These are phyloP conservation scores for Bombus confusus DNA, from an alignment of 1,140 invertebrate genomes.

Conservation along the genomic window DNA sequence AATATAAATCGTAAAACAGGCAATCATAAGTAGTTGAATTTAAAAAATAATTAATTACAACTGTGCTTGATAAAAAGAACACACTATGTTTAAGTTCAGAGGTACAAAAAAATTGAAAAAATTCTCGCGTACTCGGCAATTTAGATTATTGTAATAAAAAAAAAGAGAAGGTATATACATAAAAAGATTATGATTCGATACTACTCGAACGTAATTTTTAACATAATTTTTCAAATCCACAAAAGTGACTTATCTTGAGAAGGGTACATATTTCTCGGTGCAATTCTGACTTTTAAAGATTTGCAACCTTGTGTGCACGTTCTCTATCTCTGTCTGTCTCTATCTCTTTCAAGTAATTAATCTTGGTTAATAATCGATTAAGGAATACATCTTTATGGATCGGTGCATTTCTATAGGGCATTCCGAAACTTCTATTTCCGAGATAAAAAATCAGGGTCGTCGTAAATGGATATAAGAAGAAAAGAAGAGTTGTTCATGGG, in stretches of 20 bases:
- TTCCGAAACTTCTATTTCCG: constrained; percentile 65
- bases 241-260: constrained; percentile 70
- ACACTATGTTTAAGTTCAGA: constrained; percentile 64
- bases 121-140: constrained; percentile 55
- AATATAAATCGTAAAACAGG: constrained; percentile 51
- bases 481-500: not conserved
- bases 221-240: constrained; percentile 68
- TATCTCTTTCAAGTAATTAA: constrained; percentile 29
- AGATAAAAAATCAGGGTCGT: constrained; percentile 40
- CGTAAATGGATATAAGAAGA: constrained; percentile 7
- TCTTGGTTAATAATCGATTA: constrained; percentile 61
- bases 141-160: constrained; percentile 51
- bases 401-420: constrained; percentile 73
- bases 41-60: constrained; percentile 27
- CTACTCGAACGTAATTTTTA: constrained; percentile 63
- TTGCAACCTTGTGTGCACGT: constrained; percentile 53
- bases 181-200: constrained; percentile 45
- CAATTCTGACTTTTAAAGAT: constrained; percentile 57
- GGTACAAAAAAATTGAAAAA: constrained; percentile 59
- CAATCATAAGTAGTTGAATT: constrained; percentile 63
- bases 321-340: constrained; percentile 35
- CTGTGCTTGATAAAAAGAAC: constrained; percentile 13
- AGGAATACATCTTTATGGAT: constrained; percentile 59
- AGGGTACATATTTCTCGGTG: constrained; percentile 54
- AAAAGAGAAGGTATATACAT: constrained; percentile 11